Percentiles rank a stretch among this genome's conserved stretches.
Conservation (phyloP, 1,140 invertebrate species). For the Spodoptera frugiperda region DNA sequence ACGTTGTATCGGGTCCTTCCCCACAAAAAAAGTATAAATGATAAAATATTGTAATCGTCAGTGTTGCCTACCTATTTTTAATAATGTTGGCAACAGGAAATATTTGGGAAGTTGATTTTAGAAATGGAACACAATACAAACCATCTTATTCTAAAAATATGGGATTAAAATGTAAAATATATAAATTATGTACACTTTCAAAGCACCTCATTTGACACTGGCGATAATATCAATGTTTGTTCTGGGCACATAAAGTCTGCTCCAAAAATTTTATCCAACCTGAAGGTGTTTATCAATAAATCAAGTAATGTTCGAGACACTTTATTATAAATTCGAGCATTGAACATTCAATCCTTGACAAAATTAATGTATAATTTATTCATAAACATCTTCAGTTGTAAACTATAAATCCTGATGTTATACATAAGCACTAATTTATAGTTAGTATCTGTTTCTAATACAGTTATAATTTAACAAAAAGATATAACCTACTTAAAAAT, state of each 20-base stretch:
- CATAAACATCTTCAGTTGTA: conserved; percentile 37
- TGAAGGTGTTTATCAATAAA: conserved; percentile 35
- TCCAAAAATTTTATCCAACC: background rate
- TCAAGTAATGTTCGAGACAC: conserved; percentile 28
- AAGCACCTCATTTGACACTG: conserved; percentile 83
- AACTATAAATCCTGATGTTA: conserved; percentile 48
- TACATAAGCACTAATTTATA: conserved; percentile 56
- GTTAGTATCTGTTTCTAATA: conserved; percentile 72
- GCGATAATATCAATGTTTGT: conserved; percentile 66
- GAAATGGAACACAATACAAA: conserved; percentile 64
- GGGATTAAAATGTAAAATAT: conserved; percentile 65
- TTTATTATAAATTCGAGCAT: conserved; percentile 22
- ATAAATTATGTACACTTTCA: conserved; percentile 70
- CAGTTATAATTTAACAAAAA: conserved; percentile 68
- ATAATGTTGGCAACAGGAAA: conserved; percentile 44
- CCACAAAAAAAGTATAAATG: conserved; percentile 38
- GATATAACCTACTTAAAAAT: conserved; percentile 60
- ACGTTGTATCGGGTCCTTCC: conserved; percentile 24
- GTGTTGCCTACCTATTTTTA: conserved; percentile 42
- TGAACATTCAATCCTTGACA: background rate
- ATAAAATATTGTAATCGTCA: conserved; percentile 45
- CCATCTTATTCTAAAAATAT: conserved; percentile 61
- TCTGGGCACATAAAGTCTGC: conserved; percentile 56
- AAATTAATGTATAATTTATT: background rate
- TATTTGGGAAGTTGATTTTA: conserved; percentile 44